phyloP scores from a whole-genome alignment of 2,797 vertebrate genomes.

The Austrolebias charrua region DNA sequence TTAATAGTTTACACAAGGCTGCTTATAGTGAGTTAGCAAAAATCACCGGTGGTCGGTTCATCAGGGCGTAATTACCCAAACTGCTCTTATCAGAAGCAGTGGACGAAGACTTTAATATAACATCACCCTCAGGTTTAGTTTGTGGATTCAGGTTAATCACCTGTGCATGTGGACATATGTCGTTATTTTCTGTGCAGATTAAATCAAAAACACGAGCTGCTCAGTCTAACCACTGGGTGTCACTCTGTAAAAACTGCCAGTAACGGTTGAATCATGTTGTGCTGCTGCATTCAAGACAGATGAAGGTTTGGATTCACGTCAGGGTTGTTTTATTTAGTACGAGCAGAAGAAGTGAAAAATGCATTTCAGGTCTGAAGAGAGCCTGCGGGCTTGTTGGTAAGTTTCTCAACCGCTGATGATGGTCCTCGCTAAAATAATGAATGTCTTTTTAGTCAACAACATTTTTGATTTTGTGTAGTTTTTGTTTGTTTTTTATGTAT shows the following conservation, averaged over 20 bases:
- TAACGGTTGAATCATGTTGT: not conserved
- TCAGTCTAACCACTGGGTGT: constrained; percentile 65
- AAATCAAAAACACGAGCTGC: constrained; percentile 25
- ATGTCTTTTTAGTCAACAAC: not conserved
- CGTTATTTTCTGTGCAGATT: not conserved
- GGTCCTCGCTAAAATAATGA: not conserved
- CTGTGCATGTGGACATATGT: too few relatives aligned
- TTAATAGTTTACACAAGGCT: not conserved
- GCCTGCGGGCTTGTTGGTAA: constrained; percentile 5
- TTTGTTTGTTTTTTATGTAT: not conserved
- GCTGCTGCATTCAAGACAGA: constrained; percentile 22
- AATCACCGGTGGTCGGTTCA: too few relatives aligned
- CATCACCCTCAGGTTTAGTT: not conserved
- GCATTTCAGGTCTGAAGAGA: constrained; percentile 3
- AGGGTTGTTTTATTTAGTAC: constrained; percentile 16
- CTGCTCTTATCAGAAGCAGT: not conserved
- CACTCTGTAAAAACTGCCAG: constrained; percentile 39
- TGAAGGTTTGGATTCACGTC: constrained; percentile 30
- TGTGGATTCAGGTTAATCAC: too few relatives aligned
- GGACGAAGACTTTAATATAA: not conserved
- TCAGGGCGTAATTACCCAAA: too few relatives aligned
- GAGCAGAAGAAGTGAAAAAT: constrained; percentile 1
- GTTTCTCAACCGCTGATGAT: not conserved
- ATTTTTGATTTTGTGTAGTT: not conserved
- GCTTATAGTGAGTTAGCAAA: constrained; percentile 16